Evolutionary conservation across 2,888 invertebrate species (phyloP), one percentile per base, ranked within the genome.

Genomic region (Acrobeloides nanus): DNA sequence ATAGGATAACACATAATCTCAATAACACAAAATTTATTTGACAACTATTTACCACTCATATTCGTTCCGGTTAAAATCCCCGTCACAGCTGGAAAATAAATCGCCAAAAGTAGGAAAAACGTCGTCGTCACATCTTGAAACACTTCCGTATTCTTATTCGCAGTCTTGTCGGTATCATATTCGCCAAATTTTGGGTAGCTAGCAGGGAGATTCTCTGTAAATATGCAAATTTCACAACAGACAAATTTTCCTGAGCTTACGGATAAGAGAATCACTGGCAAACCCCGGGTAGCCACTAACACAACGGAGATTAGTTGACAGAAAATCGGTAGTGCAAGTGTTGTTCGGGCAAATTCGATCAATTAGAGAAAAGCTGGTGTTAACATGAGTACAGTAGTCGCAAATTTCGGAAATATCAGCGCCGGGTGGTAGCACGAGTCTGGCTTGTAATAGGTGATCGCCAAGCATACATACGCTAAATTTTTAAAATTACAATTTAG

Each of bases 101-200:
- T 97, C 66, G 93, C 95, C 64, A 97, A 86, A 20, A 99, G 82
- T 64, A 97, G 84, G 44, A 92, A 92, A 75, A 97, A 95, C 1
- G 87, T 82, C 3, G 93, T 90, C 2, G 89, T 84, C 3, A 46
- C 46, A 23, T 53, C 61, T 33, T 60, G 65, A 31, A 62, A 59
- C 76, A 89, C 87, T 76, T 74, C 68, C 8, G 46, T 51, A 0
- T 52, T 39, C 21, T 53, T 48, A 39, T 64, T 55, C 21, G 66
- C 73, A 35, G 48, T 33, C 26, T 54, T 48, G 5, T 61, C 65
- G 5, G 62, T 62, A 1, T 53, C 48, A 7, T 69, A 64, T 39
- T 74, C 70, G 33, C 57, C 57, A n/a, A 48, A 50, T 12, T 51
- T 52, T 57, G 68, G 62, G 46, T 66, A 73, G 15, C 20, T 29